Evolutionary conservation across 2,113 vertebrate species (phyloP).

Genomic region (Ahaetulla prasina): DNA sequence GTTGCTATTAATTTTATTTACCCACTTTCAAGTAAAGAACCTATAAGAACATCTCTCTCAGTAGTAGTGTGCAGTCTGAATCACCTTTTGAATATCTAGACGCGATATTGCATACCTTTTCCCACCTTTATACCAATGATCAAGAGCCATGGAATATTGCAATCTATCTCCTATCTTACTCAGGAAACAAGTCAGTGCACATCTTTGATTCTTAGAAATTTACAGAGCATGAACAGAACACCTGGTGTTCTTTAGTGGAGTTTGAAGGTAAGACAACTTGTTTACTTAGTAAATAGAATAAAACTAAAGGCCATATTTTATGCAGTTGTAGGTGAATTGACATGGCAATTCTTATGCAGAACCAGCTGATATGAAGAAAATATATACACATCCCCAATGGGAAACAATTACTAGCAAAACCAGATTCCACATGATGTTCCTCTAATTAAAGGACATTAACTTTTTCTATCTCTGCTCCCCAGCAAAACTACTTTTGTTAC

Average conservation of each 20-base stretch:
- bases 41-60: neutral
- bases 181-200: neutral
- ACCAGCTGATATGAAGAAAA: neutral
- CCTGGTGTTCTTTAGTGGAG: neutral
- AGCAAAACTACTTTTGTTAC: neutral
- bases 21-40: neutral
- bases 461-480: neutral
- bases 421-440: neutral
- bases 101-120: neutral
- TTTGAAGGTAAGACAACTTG: neutral
- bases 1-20: neutral
- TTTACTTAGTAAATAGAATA: neutral
- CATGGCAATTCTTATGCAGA: neutral
- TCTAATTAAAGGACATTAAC: neutral
- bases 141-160: neutral
- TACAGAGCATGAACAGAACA: neutral
- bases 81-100: neutral
- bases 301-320: neutral
- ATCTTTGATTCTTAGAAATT: neutral
- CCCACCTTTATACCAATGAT: neutral
- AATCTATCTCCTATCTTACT: neutral
- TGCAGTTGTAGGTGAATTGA: neutral
- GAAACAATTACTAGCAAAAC: neutral
- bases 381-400: neutral
- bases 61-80: neutral